Base-by-base conservation (phyloP, 2,113 vertebrate species). In the Hippocampus guttulatus region DNA sequence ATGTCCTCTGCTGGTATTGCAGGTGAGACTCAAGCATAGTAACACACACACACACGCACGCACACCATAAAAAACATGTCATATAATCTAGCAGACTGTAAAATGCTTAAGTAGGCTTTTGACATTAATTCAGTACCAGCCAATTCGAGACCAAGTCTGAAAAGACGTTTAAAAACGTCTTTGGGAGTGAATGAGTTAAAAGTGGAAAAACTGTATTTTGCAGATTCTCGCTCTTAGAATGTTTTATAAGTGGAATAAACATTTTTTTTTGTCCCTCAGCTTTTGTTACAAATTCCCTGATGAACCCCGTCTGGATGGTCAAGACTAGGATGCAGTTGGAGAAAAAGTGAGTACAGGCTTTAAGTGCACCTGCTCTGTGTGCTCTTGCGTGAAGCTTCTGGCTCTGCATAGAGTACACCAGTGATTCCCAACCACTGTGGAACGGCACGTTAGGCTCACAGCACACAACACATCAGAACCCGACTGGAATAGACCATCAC, bases 261-360 rank as follows among this genome's bases (percentile, higher is more conserved):
- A 3, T 65, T 73, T 49, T 71, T 71, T 1, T 70, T 76, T 10
- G 54, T 11, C 51, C 23, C 40, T 75, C 85, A 98, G 97, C 96
- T 55, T 98, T 98, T 77, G 83, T 98, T 77, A 98, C 97, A 33
- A 98, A 98, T 87, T 94, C 95, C 66, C 87, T 98, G 90, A 98
- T 98, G 96, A 98, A 98, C 82, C 97, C 97, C 3, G 84, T 98
- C 83, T 99, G 96, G 95, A 97, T 98, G 95, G 95, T 97, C 70
- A 98, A 98, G 92, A 98, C 96, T 0, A 93, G 97, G 77, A 98
- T 98, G 97, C 97, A 98, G 76, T 92, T 98, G 72, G 96, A 98
- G 82, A 91, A 90, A 75, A 98, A 94, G 97, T 98, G 88, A 51
- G 91, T 88, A 63, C 16, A 38, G 45, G 21, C 23, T 40, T 3